These are phyloP conservation scores for Dendrocincla tyrannina DNA, from an alignment of 2,797 vertebrate genomes.

Conservation along the genomic window DNA sequence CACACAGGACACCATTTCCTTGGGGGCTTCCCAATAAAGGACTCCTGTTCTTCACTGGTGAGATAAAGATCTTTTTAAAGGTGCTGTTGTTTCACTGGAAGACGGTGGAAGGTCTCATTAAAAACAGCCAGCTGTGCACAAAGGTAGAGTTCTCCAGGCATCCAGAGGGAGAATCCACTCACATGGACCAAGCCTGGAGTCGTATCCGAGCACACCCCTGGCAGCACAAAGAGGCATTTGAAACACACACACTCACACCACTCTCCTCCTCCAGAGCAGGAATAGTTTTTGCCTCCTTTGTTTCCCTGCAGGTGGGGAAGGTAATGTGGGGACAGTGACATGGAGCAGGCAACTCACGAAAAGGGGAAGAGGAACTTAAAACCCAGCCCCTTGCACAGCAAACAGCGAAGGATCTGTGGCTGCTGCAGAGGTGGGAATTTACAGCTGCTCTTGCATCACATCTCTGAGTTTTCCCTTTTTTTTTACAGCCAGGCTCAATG, in stretches of 20 bases:
- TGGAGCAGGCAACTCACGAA: neutral
- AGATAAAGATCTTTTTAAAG: neutral
- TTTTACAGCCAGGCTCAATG: too few relatives aligned
- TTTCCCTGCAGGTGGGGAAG: neutral
- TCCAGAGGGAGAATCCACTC: neutral
- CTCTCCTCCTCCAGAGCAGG: neutral
- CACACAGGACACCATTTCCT: neutral
- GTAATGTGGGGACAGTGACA: too few relatives aligned
- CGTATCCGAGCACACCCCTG: fast-evolving
- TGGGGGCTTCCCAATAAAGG: neutral
- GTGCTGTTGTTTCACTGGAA: neutral
- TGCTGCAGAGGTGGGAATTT: neutral
- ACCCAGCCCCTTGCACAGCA: neutral
- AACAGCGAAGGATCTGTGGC: neutral
- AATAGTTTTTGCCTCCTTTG: neutral
- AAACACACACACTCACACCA: neutral
- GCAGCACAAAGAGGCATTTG: neutral
- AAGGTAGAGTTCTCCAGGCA: neutral
- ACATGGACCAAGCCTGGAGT: fast-evolving
- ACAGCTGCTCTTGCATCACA: neutral
- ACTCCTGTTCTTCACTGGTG: neutral
- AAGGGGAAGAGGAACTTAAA: neutral
- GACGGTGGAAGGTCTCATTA: neutral
- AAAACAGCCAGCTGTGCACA: neutral
- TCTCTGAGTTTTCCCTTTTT: neutral